Evolutionary conservation across 2,888 invertebrate genomes (phyloP).

Genomic region (Eupithecia subfuscata): DNA sequence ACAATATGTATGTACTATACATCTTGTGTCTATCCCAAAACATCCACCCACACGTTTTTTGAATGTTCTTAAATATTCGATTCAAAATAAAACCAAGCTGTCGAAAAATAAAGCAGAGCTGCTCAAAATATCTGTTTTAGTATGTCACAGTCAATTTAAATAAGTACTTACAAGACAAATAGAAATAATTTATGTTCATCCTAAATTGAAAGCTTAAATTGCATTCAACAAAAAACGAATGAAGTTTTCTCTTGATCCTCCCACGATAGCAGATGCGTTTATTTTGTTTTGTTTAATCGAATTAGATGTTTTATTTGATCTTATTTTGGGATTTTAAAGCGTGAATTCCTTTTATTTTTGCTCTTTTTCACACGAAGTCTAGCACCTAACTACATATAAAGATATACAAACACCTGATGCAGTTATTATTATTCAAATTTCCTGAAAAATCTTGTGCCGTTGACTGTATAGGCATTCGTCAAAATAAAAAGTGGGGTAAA

Average conservation of each 20-base stretch:
- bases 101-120: conserved; percentile 33
- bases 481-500: too few species aligned
- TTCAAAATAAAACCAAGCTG: conserved; percentile 9
- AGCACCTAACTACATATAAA: too few species aligned
- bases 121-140: conserved; percentile 20
- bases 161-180: conserved; percentile 18
- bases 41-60: background rate
- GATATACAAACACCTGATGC: too few species aligned
- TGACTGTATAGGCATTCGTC: too few species aligned
- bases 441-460: too few species aligned
- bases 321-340: background rate
- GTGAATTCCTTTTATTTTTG: background rate
- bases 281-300: conserved; percentile 59
- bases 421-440: too few species aligned
- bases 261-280: conserved; percentile 57
- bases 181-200: conserved; percentile 31
- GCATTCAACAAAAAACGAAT: conserved; percentile 50
- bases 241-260: conserved; percentile 52
- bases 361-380: background rate
- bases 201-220: conserved; percentile 36
- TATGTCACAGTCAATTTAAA: conserved; percentile 33
- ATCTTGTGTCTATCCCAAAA: too few species aligned
- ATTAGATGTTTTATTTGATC: conserved; percentile 54
- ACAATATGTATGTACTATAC: too few species aligned
- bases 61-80: background rate